A percentile compares a stretch with the other conserved stretches of the same genome.
phyloP scores from a whole-genome alignment of 1,140 invertebrate species.

The Dolichoris vasculosae region DNA sequence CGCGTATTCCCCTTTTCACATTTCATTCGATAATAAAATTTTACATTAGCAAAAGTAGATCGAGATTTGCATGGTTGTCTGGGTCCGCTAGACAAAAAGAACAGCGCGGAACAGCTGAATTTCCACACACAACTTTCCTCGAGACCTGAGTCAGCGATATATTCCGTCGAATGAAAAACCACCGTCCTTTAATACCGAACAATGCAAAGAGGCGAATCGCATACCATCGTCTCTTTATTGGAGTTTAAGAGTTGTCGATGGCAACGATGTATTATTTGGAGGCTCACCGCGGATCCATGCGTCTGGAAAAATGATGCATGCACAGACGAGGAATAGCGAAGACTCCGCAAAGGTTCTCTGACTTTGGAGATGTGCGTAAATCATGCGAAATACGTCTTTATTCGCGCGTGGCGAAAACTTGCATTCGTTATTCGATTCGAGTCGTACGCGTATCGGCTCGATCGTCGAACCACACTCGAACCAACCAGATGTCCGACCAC shows the following conservation, averaged over 20 bases:
- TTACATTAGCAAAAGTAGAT: slow-evolving; percentile 38
- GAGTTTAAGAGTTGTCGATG: slow-evolving; percentile 46
- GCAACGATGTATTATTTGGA: slow-evolving; percentile 10
- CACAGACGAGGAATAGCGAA: neutral
- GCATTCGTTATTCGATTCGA: slow-evolving; percentile 39
- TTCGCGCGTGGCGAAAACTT: slow-evolving; percentile 29
- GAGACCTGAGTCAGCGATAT: slow-evolving; percentile 15
- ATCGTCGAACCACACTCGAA: slow-evolving; percentile 33
- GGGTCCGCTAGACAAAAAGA: neutral
- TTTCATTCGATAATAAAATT: slow-evolving; percentile 33
- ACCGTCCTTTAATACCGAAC: slow-evolving; percentile 27
- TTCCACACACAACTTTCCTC: neutral
- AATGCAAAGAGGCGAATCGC: slow-evolving; percentile 1
- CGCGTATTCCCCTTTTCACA: neutral
- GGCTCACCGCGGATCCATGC: neutral
- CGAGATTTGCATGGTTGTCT: slow-evolving; percentile 12
- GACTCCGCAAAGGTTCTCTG: neutral
- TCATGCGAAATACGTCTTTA: slow-evolving; percentile 44
- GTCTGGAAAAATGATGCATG: slow-evolving; percentile 7
- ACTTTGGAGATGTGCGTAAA: neutral
- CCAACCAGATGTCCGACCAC: slow-evolving; percentile 59
- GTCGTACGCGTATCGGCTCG: neutral
- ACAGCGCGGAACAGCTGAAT: neutral
- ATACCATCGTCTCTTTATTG: slow-evolving; percentile 20
- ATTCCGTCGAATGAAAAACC: neutral